Evolutionary conservation across 2,113 vertebrate genomes (phyloP).

Genomic region (Corythornis vintsioides): DNA sequence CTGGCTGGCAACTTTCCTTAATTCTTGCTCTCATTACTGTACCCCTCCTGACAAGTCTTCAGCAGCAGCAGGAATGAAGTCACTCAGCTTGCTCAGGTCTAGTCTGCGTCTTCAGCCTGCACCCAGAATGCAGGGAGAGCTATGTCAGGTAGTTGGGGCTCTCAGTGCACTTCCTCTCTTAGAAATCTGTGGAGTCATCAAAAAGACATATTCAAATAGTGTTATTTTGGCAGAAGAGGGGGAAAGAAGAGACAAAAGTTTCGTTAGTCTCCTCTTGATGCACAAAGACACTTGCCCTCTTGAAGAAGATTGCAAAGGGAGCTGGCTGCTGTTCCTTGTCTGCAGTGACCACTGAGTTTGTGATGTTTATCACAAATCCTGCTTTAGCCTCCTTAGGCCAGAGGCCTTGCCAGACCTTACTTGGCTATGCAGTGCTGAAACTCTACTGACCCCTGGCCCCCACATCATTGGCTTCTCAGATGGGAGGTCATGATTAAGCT

Average conservation of each 20-base stretch:
- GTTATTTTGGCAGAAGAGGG: not conserved
- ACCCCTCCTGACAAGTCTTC: not conserved
- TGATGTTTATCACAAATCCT: not conserved
- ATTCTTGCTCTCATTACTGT: not conserved
- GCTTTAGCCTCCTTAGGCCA: not conserved
- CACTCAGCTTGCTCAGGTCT: not conserved
- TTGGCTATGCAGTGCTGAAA: not conserved
- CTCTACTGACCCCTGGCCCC: not conserved
- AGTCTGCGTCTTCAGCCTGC: not conserved
- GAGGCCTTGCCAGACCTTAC: fast-evolving
- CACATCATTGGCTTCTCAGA: not conserved
- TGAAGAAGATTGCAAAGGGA: not conserved
- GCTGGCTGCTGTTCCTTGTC: not conserved
- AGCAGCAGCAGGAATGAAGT: not conserved
- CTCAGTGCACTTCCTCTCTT: not conserved
- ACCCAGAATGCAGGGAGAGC: not conserved
- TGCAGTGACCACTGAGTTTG: not conserved
- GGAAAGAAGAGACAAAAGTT: not conserved
- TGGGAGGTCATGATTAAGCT: not conserved
- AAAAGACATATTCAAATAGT: not conserved
- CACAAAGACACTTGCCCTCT: not conserved
- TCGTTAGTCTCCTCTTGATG: not conserved
- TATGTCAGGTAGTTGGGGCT: not conserved
- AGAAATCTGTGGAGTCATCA: not conserved
- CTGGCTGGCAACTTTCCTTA: not conserved